Evolutionary conservation across 1,140 invertebrate genomes (phyloP), one percentile per base, ranked within the genome.

Genomic region (Papilio aristodemus): DNA sequence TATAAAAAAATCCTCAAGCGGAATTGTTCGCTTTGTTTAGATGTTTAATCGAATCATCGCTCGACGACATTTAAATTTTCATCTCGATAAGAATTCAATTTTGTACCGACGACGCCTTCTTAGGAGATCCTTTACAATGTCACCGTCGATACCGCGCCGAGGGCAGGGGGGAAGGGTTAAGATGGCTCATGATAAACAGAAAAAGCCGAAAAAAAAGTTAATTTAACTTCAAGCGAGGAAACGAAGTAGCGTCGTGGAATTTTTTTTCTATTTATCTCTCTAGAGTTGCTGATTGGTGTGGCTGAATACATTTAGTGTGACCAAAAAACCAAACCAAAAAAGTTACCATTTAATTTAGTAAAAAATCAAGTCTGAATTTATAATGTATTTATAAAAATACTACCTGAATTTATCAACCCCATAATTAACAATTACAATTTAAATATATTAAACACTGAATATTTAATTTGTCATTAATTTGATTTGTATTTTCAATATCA

Each of bases 1-100:
- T 62, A 63, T 41, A 39, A 68, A 69, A 62, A 60, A 50, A 54
- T 57, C 69, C 73, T 70, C 19, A 5, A 41, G 19, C 37, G 38
- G 60, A 71, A 67, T 67, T 22, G 38, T 67, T 58, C 36, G 63
- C 71, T 63, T 73, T 73, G 71, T 73, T 60, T 70, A 67, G 66
- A 67, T 66, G 25, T 19, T 60, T 78, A 79, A 75, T 83, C 80
- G 74, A 83, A 81, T 75, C 76, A 67, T 81, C 75, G 59, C 71
- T n/a, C n/a, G n/a, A 27, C 64, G 72, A 80, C 75, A 72, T 74
- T 72, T 74, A 80, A 83, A 81, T 86, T 85, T 84, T 77, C 78
- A 89, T 90, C 86, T 80, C 78, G 88, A 90, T 90, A 90, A 90
- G 86, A 89, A 87, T 90, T 89, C 88, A 89, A 89, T 90, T 89